Percentiles rank a stretch among this genome's conserved stretches.
Conservation (phyloP, 64 coral and sea anemone species). For the Dendronephthya gigantea region DNA sequence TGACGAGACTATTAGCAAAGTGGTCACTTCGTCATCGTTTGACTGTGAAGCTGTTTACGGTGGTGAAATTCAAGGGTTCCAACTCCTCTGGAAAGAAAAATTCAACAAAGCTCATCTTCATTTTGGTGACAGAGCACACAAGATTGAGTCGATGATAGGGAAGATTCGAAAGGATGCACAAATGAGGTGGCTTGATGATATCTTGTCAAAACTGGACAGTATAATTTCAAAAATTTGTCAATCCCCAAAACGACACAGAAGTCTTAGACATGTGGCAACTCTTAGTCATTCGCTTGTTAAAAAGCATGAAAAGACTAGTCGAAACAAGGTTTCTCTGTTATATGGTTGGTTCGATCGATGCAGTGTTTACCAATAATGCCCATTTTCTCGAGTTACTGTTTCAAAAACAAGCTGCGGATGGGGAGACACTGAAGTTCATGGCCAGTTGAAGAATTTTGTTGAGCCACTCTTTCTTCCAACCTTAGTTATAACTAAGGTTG, state of each 20-base stretch:
- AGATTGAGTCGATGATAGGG: not conserved
- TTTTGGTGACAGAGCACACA: not conserved
- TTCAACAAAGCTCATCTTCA: not conserved
- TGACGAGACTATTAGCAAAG: not conserved
- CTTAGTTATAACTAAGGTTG: not conserved
- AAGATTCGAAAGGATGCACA: not conserved
- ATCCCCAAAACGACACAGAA: not conserved
- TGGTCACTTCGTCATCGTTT: not conserved
- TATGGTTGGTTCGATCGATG: not conserved
- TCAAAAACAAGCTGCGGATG: not conserved
- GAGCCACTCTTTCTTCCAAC: not conserved
- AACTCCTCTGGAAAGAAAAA: not conserved
- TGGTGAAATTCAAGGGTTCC: not conserved
- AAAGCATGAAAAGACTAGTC: not conserved
- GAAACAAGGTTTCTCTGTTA: not conserved
- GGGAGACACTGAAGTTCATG: not conserved
- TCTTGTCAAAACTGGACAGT: not conserved
- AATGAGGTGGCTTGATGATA: not conserved
- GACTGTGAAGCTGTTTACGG: not conserved
- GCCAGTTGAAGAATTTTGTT: not conserved
- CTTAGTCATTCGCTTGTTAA: not conserved
- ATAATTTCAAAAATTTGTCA: slow-evolving; percentile 5
- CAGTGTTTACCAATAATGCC: not conserved
- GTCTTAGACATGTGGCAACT: not conserved
- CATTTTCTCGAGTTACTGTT: not conserved